Conservation (phyloP, 2,888 invertebrate species). For the Phyllotreta striolata region DNA sequence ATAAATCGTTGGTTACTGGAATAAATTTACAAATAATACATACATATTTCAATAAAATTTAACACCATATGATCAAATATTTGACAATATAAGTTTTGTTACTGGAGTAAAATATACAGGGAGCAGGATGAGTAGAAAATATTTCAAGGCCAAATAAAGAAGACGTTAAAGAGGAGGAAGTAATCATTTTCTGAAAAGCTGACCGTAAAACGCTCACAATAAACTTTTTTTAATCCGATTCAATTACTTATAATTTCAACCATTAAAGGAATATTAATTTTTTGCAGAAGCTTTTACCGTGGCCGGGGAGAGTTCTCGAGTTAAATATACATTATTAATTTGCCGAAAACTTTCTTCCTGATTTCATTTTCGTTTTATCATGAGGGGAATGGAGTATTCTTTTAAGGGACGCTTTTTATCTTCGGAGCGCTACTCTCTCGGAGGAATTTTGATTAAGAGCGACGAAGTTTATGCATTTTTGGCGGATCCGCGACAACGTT, state of each 20-base stretch:
- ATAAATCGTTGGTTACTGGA: no score
- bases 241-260: slow-evolving; percentile 9
- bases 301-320: not conserved
- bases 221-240: slow-evolving; percentile 7
- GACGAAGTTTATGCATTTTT: slow-evolving; percentile 22
- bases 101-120: no score
- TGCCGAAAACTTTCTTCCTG: slow-evolving; percentile 20
- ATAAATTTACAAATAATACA: no score
- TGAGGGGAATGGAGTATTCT: slow-evolving; percentile 1
- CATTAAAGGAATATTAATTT: slow-evolving; percentile 9
- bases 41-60: no score
- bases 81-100: no score
- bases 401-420: slow-evolving; percentile 15
- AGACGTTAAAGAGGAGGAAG: no score
- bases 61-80: no score
- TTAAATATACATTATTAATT: slow-evolving; percentile 20
- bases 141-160: no score
- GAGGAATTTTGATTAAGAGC: slow-evolving; percentile 16
- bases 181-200: not conserved
- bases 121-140: no score
- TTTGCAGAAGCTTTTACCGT: slow-evolving; percentile 16
- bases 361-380: slow-evolving; percentile 20
- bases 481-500: slow-evolving; percentile 8
- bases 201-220: not conserved
- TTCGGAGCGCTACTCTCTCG: slow-evolving; percentile 1